Conservation (phyloP, 2,888 invertebrate genomes). For the Endomychus coccineus region DNA sequence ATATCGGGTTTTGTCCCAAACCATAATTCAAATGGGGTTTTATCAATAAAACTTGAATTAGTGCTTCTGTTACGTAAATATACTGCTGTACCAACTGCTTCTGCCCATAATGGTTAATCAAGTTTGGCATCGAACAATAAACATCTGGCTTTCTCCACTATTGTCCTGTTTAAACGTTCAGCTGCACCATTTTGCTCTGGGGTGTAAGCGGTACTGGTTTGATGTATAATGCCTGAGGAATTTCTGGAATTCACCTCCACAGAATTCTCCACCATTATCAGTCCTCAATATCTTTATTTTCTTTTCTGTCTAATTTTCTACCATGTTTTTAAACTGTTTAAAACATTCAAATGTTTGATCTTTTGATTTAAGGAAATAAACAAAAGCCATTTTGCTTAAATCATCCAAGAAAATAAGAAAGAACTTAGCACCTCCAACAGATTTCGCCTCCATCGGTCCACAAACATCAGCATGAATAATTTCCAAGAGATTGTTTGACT, state of each 20-base stretch:
- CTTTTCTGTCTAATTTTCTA: constrained; percentile 22
- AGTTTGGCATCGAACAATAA: constrained; percentile 11
- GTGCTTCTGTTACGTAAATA: constrained; percentile 10
- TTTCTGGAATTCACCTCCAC: constrained; percentile 17
- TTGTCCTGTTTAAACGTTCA: constrained; percentile 25
- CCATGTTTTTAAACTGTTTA: constrained; percentile 20
- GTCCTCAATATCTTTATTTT: constrained; percentile 24
- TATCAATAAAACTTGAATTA: constrained; percentile 5
- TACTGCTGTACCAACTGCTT: constrained; percentile 13
- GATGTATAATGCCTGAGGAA: constrained; percentile 20
- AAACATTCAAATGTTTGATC: not conserved
- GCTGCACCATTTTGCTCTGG: constrained; percentile 21
- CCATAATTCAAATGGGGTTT: constrained; percentile 22
- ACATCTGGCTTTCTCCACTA: constrained; percentile 16
- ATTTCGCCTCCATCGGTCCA: constrained; percentile 34
- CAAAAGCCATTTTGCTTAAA: not conserved
- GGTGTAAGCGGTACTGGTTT: constrained; percentile 17
- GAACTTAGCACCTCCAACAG: constrained; percentile 25
- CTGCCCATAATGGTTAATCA: constrained; percentile 11
- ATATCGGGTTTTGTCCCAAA: constrained; percentile 30
- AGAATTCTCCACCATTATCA: constrained; percentile 27
- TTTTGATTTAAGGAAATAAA: not conserved
- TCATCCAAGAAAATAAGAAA: not conserved
- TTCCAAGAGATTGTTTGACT: constrained; percentile 2
- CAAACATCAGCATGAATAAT: constrained; percentile 14